Percentiles rank a stretch among this genome's conserved stretches.
phyloP scores from a whole-genome alignment of 1,140 invertebrate species.

The Drosophila pseudoananassae region DNA sequence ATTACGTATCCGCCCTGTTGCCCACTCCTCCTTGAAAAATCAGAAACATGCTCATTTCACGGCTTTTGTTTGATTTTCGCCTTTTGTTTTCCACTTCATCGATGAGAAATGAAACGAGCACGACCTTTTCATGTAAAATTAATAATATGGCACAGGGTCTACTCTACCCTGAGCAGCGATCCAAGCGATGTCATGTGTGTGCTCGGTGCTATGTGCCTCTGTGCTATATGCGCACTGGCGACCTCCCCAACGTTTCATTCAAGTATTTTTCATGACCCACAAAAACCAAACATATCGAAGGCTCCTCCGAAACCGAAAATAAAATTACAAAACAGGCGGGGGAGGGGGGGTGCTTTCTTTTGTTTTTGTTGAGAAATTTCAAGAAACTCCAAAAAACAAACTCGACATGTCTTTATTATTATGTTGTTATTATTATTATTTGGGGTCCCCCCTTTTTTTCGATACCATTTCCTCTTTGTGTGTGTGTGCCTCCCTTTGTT shows the following conservation, averaged over 20 bases:
- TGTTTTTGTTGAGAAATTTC: constrained; percentile 56
- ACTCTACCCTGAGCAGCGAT: constrained; percentile 30
- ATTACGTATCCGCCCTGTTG: constrained; percentile 12
- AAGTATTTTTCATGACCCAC: constrained; percentile 62
- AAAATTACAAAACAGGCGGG: constrained; percentile 6
- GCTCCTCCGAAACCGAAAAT: constrained; percentile 34
- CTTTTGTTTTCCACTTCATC: constrained; percentile 41
- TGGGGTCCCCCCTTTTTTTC: constrained; percentile 26
- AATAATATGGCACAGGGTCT: constrained; percentile 78
- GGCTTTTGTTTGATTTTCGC: constrained; percentile 30
- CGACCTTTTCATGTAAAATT: constrained; percentile 75
- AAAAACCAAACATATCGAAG: constrained; percentile 41
- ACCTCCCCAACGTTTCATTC: constrained; percentile 59
- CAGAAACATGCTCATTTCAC: background rate
- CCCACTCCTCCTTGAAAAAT: constrained; percentile 11
- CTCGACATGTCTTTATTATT: constrained; percentile 30
- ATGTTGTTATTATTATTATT: constrained; percentile 40
- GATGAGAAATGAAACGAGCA: constrained; percentile 54
- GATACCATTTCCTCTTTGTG: constrained; percentile 28
- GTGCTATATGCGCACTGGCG: constrained; percentile 33
- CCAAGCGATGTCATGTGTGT: constrained; percentile 31
- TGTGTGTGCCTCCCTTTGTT: constrained; percentile 17
- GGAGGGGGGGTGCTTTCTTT: constrained; percentile 48
- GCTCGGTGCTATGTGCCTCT: background rate
- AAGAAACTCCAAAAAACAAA: constrained; percentile 57